Percentiles rank a stretch among this genome's conserved stretches.
These are phyloP conservation scores for Callipepla californica DNA, from an alignment of 2,113 vertebrate genomes.

Conservation along the genomic window DNA sequence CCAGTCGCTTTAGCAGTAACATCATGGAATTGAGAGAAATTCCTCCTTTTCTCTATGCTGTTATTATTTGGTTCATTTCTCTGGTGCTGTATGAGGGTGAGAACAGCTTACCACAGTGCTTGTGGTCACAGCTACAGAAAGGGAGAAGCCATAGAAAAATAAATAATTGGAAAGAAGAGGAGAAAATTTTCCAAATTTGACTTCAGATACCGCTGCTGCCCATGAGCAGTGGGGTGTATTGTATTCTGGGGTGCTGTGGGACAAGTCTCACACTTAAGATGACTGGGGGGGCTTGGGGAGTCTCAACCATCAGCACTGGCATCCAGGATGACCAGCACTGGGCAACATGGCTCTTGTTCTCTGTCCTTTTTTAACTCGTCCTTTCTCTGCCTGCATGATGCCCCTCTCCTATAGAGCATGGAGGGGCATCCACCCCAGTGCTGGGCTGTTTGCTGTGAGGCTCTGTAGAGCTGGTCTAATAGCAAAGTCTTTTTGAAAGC, in stretches of 20 bases:
- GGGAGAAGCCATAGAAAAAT: neutral
- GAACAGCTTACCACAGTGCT: neutral
- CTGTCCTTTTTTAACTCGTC: neutral
- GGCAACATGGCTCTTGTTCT: rapidly evolving
- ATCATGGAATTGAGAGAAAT: neutral
- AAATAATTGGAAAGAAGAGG: neutral
- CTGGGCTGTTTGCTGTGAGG: neutral
- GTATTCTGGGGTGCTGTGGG: neutral
- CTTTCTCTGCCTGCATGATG: neutral
- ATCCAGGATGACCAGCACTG: neutral
- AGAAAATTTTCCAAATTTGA: rapidly evolving
- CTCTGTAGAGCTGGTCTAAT: neutral
- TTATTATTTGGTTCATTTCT: constrained; percentile 2
- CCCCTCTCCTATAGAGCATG: neutral
- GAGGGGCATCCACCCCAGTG: neutral
- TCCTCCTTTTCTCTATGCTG: neutral
- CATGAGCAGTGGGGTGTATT: neutral
- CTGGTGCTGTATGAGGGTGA: neutral
- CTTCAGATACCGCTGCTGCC: neutral
- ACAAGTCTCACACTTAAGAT: neutral
- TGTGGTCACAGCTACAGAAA: neutral
- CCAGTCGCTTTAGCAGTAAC: neutral
- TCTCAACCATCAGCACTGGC: neutral
- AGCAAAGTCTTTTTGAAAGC: neutral
- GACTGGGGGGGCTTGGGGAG: neutral